Evolutionary conservation across 2,113 vertebrate genomes (phyloP).

Genomic region (Sander lucioperca): DNA sequence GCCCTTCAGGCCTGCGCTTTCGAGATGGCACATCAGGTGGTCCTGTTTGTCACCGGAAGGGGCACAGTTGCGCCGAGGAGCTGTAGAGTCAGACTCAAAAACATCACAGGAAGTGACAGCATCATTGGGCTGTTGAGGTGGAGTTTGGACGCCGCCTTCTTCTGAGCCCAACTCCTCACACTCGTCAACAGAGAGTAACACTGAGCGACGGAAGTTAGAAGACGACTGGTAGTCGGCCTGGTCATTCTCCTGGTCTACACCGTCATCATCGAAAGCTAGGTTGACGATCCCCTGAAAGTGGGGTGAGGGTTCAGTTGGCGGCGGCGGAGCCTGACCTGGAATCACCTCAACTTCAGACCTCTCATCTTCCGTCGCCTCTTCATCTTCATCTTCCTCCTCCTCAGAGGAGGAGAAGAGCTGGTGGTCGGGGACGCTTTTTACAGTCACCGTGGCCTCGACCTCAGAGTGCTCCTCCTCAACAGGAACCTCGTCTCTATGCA

Average conservation of each 20-base stretch:
- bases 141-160: slow-evolving; percentile 86
- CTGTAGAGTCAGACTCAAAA: slow-evolving; percentile 85
- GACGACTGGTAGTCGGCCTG: slow-evolving; percentile 83
- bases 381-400: slow-evolving; percentile 94
- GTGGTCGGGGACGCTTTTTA: slow-evolving; percentile 75
- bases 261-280: slow-evolving; percentile 95
- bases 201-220: slow-evolving; percentile 91
- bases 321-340: slow-evolving; percentile 66
- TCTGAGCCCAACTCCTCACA: slow-evolving; percentile 97
- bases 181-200: slow-evolving; percentile 96
- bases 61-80: slow-evolving; percentile 63
- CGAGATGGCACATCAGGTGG: slow-evolving; percentile 9
- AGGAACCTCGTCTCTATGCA: slow-evolving; percentile 79
- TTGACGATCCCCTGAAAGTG: slow-evolving; percentile 95
- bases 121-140: slow-evolving; percentile 74
- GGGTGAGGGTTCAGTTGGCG: slow-evolving; percentile 77
- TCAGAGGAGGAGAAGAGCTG: slow-evolving; percentile 93
- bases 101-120: slow-evolving; percentile 88
- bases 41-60: slow-evolving; percentile 65
- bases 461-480: slow-evolving; percentile 74
- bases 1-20: slow-evolving; percentile 16
- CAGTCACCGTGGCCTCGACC: slow-evolving; percentile 41
- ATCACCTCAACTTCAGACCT: slow-evolving; percentile 83
- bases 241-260: slow-evolving; percentile 87
- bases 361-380: slow-evolving; percentile 95